Evolutionary conservation across 1,140 invertebrate species (phyloP).

Genomic region (Philopotamus ludificatus): DNA sequence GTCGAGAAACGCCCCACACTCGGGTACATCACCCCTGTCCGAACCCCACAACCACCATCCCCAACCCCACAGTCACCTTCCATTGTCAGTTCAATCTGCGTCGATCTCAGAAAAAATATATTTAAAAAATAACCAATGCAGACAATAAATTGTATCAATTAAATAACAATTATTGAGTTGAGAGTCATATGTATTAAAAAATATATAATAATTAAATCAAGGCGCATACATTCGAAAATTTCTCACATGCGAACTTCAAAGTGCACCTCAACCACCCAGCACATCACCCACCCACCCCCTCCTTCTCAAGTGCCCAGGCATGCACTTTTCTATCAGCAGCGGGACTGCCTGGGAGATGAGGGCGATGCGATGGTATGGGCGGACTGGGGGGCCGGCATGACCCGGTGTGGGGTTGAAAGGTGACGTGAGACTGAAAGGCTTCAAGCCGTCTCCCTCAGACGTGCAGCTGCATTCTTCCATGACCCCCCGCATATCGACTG

Average conservation of each 20-base stretch:
- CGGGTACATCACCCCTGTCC: background rate
- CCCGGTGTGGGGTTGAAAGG: background rate
- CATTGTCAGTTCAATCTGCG: background rate
- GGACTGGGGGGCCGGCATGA: background rate
- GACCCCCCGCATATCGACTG: constrained; percentile 30
- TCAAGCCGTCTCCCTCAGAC: constrained; percentile 22
- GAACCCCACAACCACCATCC: background rate
- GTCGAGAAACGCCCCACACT: constrained; percentile 27
- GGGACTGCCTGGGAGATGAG: background rate
- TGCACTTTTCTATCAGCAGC: constrained; percentile 36
- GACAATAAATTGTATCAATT: too few relatives aligned
- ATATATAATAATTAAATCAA: background rate
- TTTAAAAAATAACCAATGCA: background rate
- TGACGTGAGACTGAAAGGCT: constrained; percentile 40
- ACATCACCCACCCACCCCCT: background rate
- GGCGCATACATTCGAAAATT: background rate
- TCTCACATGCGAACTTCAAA: constrained; percentile 3
- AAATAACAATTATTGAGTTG: too few relatives aligned
- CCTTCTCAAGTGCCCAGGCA: constrained; percentile 27
- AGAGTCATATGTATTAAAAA: too few relatives aligned
- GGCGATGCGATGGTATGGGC: background rate
- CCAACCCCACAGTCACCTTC: background rate
- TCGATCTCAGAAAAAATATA: constrained; percentile 1
- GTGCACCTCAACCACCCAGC: background rate
- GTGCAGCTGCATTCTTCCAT: constrained; percentile 32